Percentiles rank a stretch among this genome's conserved stretches.
Evolutionary conservation across 2,113 vertebrate genomes (phyloP).

Genomic region (Saimiri boliviensis): DNA sequence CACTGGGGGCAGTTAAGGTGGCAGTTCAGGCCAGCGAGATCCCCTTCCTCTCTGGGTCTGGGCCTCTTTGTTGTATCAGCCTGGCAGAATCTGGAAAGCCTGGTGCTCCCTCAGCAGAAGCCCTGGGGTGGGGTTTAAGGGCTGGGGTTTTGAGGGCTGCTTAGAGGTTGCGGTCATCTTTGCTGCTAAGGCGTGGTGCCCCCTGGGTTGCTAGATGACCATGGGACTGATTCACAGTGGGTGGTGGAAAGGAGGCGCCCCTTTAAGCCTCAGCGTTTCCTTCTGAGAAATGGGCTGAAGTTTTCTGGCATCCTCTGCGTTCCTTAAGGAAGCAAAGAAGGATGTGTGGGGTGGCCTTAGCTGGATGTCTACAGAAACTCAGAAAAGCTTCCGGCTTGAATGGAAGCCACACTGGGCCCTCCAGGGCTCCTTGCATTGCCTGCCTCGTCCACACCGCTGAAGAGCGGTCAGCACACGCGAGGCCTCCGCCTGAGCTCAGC

Average conservation of each 20-base stretch:
- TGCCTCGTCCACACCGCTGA: background rate
- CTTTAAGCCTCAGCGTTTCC: background rate
- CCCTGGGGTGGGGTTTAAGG: background rate
- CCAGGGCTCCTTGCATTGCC: background rate
- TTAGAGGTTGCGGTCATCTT: accelerated
- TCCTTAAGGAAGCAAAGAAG: background rate
- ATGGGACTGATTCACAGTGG: background rate
- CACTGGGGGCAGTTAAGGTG: accelerated
- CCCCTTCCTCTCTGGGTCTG: background rate
- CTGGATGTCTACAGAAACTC: background rate
- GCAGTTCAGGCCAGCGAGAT: background rate
- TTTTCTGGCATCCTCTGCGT: background rate
- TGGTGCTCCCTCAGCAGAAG: background rate
- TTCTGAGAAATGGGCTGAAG: background rate
- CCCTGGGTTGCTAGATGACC: accelerated
- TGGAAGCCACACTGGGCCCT: background rate
- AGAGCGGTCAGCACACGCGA: accelerated
- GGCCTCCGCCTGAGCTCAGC: background rate
- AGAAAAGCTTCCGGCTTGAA: background rate
- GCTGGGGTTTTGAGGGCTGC: background rate
- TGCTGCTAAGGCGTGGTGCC: background rate
- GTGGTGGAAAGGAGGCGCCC: background rate
- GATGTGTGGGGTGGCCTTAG: accelerated
- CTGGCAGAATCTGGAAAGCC: background rate
- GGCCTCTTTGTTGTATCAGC: too few species aligned